Base-by-base conservation (phyloP, 2,888 invertebrate genomes). In the Agrotis clavis region DNA sequence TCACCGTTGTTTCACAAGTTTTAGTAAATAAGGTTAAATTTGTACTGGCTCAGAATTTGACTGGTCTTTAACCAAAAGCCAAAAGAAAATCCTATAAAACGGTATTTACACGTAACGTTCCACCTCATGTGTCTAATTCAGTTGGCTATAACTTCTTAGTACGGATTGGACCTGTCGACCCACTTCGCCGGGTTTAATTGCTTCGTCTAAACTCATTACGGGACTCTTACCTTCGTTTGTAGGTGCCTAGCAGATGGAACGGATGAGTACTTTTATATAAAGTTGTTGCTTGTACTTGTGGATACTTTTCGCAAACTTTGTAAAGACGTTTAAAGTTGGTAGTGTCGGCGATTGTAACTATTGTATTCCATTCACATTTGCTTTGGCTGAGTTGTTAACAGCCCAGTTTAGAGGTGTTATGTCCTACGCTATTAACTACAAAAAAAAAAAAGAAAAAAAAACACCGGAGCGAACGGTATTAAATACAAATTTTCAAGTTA, bases 101-200 rank as follows among this genome's bases (percentile, higher is more conserved):
- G n/a, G 53, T 25, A 59, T 51, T 72, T 19, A 60, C 50, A 5
- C 57, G n/a, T 14, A 68, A 77, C 57, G 50, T 72, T 67, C 57
- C 25, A 41, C 56, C 61, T 68, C 65, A 66, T 71, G 74, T 79
- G 88, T 87, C 86, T 83, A 83, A 87, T 88, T 85, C 80, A 84
- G 67, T 69, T 76, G 47, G 68, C 74, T 81, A 82, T 84, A 89
- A 89, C 81, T 87, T 86, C 80, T 87, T 83, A 80, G 86, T 85
- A 88, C 84, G 89, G 90, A 92, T 89, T 91, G 87, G 86, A 87
- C 71, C 82, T 75, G 84, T 81, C 87, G 88, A 86, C 88, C 89
- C 82, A 89, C 86, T 90, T 88, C 81, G 82, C 73, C 25, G 77
- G 82, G 79, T 86, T 89, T 91, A 91, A 91, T 92, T 91, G 88